Base-by-base conservation (phyloP, 2,888 invertebrate genomes). In the Falcaria lacertinaria region DNA sequence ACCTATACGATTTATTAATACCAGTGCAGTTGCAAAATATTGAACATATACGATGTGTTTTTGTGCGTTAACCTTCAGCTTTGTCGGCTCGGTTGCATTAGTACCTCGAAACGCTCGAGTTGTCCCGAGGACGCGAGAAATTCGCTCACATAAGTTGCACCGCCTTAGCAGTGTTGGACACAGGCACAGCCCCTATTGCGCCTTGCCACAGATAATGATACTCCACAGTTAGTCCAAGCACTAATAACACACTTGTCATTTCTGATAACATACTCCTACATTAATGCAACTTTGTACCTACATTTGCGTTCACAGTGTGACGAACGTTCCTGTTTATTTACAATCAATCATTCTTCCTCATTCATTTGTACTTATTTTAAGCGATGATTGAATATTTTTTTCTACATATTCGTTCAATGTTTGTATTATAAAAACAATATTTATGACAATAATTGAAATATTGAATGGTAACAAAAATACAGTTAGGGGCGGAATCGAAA, bases 1-100 rank as follows among this genome's bases (percentile, higher is more conserved):
- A 71, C 65, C 65, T 73, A 69, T 66, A 69, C 66, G 60, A 65
- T 80, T 81, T 85, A 84, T 84, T 83, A 84, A 87, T 84, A 86
- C 81, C 65, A 79, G 73, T 77, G 77, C 82, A 78, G 72, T 87
- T 87, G 81, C 88, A 80, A 84, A 84, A 85, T 80, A 78, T 77
- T 74, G 74, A 73, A 77, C 76, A 76, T 73, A 74, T 70, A 72
- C 72, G 67, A 68, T 73, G 74, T 75, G 74, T 77, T 78, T 80
- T 84, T 81, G 77, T 83, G 64, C 69, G 74, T 71, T 84, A 81
- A 86, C 88, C 88, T 88, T 88, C 84, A 73, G 71, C 60, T 60
- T 66, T 70, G 75, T 70, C 80, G 83, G 79, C 73, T 80, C 71
- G 78, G 61, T 87, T 87, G 82, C 87, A 85, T 86, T 82, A n/a